Percentiles rank a stretch among this genome's conserved stretches.
phyloP scores from a whole-genome alignment of 2,888 invertebrate genomes.

The Toxonevra muliebris region DNA sequence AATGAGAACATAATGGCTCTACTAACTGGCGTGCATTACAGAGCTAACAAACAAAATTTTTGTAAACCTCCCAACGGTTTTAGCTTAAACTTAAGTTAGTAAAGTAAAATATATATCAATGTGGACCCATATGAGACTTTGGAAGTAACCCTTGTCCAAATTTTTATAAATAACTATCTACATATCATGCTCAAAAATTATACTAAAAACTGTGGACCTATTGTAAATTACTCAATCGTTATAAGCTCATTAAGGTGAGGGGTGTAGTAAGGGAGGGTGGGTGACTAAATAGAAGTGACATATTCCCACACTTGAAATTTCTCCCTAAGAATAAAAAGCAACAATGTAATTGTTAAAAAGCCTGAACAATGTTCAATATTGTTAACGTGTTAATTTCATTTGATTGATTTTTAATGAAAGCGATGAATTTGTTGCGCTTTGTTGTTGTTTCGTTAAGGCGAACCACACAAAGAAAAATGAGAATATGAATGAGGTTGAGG shows the following conservation, averaged over 20 bases:
- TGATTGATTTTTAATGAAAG: conserved; percentile 57
- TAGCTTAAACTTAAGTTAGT: too few relatives aligned
- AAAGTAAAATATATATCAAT: too few relatives aligned
- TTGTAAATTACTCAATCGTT: conserved; percentile 3
- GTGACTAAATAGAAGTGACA: too few relatives aligned
- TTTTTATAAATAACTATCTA: too few relatives aligned
- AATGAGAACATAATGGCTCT: too few relatives aligned
- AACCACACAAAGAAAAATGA: not conserved
- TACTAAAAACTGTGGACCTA: too few relatives aligned
- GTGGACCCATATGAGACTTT: too few relatives aligned
- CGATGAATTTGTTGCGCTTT: conserved; percentile 39
- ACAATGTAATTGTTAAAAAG: conserved; percentile 20
- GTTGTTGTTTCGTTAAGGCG: not conserved
- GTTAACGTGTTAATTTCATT: conserved; percentile 59
- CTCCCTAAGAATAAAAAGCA: not conserved
- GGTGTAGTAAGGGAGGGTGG: not conserved
- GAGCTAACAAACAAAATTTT: too few relatives aligned
- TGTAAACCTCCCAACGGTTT: too few relatives aligned
- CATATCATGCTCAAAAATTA: too few relatives aligned
- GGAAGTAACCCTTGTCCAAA: too few relatives aligned
- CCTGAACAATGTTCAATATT: conserved; percentile 39
- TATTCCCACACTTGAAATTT: conserved; percentile 6
- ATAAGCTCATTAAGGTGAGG: conserved; percentile 5
- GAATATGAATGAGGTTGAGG: conserved; percentile 1
- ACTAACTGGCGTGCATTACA: too few relatives aligned